These are phyloP conservation scores for Saccostrea cuccullata DNA, from an alignment of 1,140 invertebrate species.

Conservation along the genomic window DNA sequence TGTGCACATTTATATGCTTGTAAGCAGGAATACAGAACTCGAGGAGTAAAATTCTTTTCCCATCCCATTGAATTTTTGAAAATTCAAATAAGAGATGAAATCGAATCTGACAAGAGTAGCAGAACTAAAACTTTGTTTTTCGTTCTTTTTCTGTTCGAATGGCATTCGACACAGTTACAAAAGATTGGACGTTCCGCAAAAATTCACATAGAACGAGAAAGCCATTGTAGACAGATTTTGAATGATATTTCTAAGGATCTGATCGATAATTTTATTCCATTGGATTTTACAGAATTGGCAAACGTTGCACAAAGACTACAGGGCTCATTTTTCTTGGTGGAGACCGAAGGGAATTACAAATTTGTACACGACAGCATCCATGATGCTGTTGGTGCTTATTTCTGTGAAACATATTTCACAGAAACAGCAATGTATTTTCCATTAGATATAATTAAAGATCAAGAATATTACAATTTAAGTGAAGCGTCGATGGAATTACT, in stretches of 20 bases:
- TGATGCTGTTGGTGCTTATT: not conserved
- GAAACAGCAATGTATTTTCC: not conserved
- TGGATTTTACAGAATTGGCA: not conserved
- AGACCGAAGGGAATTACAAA: not conserved
- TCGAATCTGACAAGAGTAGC: not conserved
- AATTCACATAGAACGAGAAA: not conserved
- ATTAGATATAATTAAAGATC: not conserved
- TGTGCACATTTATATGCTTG: conserved; percentile 1
- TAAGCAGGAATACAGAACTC: not conserved
- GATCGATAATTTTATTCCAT: not conserved
- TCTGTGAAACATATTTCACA: not conserved
- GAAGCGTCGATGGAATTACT: not conserved
- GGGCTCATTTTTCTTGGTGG: not conserved
- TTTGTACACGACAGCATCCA: not conserved
- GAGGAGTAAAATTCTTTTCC: not conserved
- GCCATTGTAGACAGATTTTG: not conserved
- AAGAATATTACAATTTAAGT: not conserved
- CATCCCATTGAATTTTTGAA: not conserved
- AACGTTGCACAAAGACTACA: not conserved
- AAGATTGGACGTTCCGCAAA: no score
- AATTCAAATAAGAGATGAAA: not conserved
- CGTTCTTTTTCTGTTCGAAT: not conserved
- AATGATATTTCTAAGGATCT: not conserved
- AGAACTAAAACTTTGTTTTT: not conserved
- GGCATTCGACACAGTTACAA: not conserved